phyloP scores from a whole-genome alignment of 2,797 vertebrate genomes.

The Tinamus major region DNA sequence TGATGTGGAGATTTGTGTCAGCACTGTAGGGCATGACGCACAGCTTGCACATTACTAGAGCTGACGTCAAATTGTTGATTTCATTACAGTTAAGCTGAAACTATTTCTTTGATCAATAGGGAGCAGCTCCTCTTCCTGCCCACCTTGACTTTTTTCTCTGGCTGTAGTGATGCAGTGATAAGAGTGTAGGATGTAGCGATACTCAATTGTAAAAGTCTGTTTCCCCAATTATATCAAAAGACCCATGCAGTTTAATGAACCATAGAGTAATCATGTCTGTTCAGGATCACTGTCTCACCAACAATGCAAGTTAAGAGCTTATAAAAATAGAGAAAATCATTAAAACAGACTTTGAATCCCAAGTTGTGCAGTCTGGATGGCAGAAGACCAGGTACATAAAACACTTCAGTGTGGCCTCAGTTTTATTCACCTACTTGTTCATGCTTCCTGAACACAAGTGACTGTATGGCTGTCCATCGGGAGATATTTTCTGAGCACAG shows the following conservation, averaged over 20 bases:
- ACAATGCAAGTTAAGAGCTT: neutral
- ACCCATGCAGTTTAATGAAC: no score
- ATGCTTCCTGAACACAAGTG: neutral
- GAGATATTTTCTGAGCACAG: neutral
- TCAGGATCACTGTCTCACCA: neutral
- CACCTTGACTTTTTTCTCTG: neutral
- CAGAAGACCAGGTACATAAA: neutral
- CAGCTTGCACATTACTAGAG: neutral
- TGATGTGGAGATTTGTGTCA: neutral
- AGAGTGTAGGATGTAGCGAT: no score
- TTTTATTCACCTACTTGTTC: neutral
- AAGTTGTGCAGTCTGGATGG: neutral
- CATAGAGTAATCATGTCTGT: neutral
- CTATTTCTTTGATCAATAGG: neutral
- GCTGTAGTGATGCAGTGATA: neutral
- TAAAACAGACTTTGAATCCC: neutral
- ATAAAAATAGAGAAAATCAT: neutral
- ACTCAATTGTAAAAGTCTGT: no score
- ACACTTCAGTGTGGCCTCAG: neutral
- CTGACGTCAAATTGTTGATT: neutral
- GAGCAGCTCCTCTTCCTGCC: neutral
- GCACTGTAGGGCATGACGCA: neutral
- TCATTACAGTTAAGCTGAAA: neutral
- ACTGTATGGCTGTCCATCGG: neutral
- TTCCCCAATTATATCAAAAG: no score